These are phyloP conservation scores for Scrobipalpa costella DNA, from an alignment of 2,888 invertebrate genomes.

Conservation along the genomic window DNA sequence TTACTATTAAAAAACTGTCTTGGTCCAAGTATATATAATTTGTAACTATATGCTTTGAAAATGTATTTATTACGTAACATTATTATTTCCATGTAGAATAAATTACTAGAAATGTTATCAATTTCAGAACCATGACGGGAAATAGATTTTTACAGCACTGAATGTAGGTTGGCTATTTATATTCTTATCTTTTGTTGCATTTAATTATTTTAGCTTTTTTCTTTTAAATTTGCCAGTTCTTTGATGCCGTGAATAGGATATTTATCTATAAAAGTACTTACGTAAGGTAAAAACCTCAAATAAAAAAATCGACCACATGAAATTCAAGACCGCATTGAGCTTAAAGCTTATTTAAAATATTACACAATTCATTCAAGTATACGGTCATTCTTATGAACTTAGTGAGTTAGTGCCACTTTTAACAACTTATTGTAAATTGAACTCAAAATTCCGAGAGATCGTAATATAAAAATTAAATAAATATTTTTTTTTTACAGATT, in stretches of 20 bases:
- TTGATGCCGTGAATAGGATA: constrained; percentile 10
- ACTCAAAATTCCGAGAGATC: background rate
- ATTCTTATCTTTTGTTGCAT: background rate
- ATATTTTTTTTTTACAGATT: too few relatives aligned
- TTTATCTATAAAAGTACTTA: background rate
- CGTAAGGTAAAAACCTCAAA: too few relatives aligned
- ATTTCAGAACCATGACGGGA: constrained; percentile 6
- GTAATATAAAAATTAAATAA: too few relatives aligned
- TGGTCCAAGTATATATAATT: too few relatives aligned
- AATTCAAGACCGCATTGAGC: background rate
- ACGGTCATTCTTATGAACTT: background rate
- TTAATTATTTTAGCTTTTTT: background rate
- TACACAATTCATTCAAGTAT: background rate
- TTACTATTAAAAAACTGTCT: too few relatives aligned
- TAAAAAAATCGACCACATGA: too few relatives aligned
- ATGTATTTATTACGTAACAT: background rate
- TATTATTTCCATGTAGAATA: background rate
- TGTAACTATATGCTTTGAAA: too few relatives aligned
- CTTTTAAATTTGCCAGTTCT: background rate
- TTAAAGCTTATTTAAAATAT: background rate
- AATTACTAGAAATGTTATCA: constrained; percentile 12
- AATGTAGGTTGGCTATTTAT: constrained; percentile 2
- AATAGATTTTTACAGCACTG: background rate
- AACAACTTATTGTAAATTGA: background rate
- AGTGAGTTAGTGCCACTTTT: constrained; percentile 1